Percentiles rank a stretch among this genome's conserved stretches.
Evolutionary conservation across 2,797 vertebrate genomes (phyloP).

Genomic region (Gambelia wislizenii): DNA sequence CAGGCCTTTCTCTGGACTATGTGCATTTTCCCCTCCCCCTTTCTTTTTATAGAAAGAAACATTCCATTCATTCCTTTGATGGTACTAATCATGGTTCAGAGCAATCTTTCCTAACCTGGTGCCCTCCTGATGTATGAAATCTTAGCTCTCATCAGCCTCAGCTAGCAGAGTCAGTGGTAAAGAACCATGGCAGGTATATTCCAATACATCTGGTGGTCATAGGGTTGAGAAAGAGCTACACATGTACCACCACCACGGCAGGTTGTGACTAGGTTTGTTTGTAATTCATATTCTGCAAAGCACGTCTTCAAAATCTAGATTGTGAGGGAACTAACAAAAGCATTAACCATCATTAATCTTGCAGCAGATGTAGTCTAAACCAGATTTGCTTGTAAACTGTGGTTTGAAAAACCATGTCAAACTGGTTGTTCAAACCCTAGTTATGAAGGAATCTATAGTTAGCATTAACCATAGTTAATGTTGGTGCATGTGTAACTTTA

Average conservation of each 20-base stretch:
- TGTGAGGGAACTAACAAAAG: not conserved
- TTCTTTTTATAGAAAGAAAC: not conserved
- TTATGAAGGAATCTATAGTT: not conserved
- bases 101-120: not conserved
- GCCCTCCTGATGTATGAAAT: not conserved
- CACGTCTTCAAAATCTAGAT: not conserved
- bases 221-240: not conserved
- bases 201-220: not conserved
- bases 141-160: not conserved
- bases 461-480: not conserved
- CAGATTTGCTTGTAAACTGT: not conserved
- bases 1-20: not conserved
- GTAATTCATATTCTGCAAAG: not conserved
- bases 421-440: not conserved
- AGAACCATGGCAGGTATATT: not conserved
- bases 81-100: not conserved
- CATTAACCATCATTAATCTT: not conserved
- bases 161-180: not conserved
- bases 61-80: not conserved
- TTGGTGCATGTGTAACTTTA: not conserved
- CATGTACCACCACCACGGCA: not conserved
- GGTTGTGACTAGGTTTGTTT: not conserved
- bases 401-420: not conserved
- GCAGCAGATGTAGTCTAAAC: not conserved
- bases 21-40: not conserved